Conservation (phyloP, 2,797 vertebrate genomes). For the Limnodromus scolopaceus region DNA sequence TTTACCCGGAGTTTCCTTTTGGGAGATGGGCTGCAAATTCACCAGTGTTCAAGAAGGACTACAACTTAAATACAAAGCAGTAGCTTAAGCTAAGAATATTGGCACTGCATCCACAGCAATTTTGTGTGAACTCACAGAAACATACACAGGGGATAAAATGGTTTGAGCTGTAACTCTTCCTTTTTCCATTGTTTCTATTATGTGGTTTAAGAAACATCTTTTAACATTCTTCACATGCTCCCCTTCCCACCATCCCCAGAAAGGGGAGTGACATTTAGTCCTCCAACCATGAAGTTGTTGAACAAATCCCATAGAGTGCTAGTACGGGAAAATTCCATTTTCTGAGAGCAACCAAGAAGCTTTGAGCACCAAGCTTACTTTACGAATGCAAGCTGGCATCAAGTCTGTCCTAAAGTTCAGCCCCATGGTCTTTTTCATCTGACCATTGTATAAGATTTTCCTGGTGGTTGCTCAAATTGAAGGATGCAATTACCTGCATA, state of each 20-base stretch:
- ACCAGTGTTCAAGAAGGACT: background rate
- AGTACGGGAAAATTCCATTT: background rate
- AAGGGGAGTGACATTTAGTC: background rate
- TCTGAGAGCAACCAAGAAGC: background rate
- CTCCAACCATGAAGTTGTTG: background rate
- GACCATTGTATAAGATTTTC: background rate
- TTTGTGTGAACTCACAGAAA: background rate
- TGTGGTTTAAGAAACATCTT: background rate
- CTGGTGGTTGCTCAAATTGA: background rate
- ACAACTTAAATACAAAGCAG: background rate
- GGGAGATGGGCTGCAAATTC: background rate
- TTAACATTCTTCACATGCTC: slow-evolving; percentile 4
- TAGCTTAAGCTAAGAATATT: background rate
- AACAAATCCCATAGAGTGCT: background rate
- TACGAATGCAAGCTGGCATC: background rate
- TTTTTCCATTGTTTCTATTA: background rate
- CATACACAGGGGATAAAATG: background rate
- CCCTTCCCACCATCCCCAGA: background rate
- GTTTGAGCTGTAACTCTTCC: background rate
- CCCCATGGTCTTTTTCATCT: background rate
- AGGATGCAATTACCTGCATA: background rate
- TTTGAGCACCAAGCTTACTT: background rate
- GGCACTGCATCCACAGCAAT: background rate
- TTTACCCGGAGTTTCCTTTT: background rate
- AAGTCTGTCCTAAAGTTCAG: background rate